A percentile compares a stretch with the other conserved stretches of the same genome.
Conservation (phyloP, 2,888 invertebrate species). For the Pammene aurita region DNA sequence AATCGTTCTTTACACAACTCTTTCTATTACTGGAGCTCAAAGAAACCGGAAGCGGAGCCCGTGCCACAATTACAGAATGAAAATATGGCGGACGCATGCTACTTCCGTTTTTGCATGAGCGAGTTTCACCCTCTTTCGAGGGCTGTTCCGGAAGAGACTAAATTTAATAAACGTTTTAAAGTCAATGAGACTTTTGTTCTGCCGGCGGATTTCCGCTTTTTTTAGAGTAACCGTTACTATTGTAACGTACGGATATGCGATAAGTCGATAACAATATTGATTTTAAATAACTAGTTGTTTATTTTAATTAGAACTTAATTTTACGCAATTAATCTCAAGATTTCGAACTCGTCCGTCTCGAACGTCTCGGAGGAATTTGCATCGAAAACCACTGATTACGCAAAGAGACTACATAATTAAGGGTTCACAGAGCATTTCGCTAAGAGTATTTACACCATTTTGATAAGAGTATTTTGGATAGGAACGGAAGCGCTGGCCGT, state of each 20-base stretch:
- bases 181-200: slow-evolving; percentile 72
- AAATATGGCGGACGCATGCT: slow-evolving; percentile 75
- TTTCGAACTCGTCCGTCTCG: neutral
- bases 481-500: slow-evolving; percentile 41
- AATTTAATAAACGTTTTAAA: slow-evolving; percentile 74
- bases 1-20: slow-evolving; percentile 26
- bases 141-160: slow-evolving; percentile 78
- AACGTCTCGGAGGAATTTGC: neutral
- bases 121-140: slow-evolving; percentile 70
- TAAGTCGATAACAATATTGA: neutral
- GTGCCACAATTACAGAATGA: slow-evolving; percentile 75
- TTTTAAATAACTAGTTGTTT: neutral
- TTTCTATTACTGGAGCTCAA: slow-evolving; percentile 45
- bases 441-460: slow-evolving; percentile 33
- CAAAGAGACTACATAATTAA: slow-evolving; percentile 8
- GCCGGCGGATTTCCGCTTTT: slow-evolving; percentile 64
- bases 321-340: neutral
- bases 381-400: slow-evolving; percentile 1
- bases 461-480: slow-evolving; percentile 37
- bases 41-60: slow-evolving; percentile 75
- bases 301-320: neutral
- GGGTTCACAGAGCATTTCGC: slow-evolving; percentile 17
- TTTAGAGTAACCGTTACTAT: slow-evolving; percentile 36
- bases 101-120: slow-evolving; percentile 78
- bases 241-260: slow-evolving; percentile 17